phyloP scores from a whole-genome alignment of 2,797 vertebrate species.

The Melanogrammus aeglefinus region DNA sequence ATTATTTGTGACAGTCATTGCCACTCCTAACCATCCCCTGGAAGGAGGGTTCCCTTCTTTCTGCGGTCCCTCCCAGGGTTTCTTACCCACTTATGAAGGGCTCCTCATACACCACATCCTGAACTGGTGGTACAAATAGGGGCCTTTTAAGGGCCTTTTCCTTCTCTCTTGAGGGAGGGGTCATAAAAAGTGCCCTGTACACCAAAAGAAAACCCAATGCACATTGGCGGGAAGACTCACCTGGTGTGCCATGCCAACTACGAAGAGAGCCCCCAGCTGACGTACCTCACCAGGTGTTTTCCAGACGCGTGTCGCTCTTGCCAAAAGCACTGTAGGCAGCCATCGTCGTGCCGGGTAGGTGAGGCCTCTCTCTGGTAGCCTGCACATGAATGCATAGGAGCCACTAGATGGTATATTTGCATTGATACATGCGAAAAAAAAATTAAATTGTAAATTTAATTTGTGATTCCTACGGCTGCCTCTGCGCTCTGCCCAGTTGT shows the following conservation, averaged over 20 bases:
- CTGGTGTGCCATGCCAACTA: too few species aligned
- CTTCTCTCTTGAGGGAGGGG: too few species aligned
- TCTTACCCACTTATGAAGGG: neutral
- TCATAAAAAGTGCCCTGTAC: too few species aligned
- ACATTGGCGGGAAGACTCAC: too few species aligned
- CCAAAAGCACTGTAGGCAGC: slow-evolving; percentile 91
- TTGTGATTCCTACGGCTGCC: neutral
- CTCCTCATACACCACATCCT: too few species aligned
- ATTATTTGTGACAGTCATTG: neutral
- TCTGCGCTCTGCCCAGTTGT: neutral
- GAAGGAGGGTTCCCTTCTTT: neutral
- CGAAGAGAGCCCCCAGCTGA: neutral
- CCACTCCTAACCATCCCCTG: too few species aligned
- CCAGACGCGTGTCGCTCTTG: slow-evolving; percentile 51
- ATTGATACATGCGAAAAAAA: neutral
- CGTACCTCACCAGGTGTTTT: slow-evolving; percentile 86
- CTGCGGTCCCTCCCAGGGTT: neutral
- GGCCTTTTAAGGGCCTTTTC: too few species aligned
- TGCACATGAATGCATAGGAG: neutral
- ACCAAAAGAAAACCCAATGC: too few species aligned
- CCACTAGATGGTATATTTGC: neutral
- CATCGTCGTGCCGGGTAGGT: slow-evolving; percentile 86
- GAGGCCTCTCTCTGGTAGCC: slow-evolving; percentile 86
- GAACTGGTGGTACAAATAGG: too few species aligned
- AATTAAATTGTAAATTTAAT: neutral